Evolutionary conservation across 2,113 vertebrate genomes (phyloP).

Genomic region (Cyanocitta stelleri): DNA sequence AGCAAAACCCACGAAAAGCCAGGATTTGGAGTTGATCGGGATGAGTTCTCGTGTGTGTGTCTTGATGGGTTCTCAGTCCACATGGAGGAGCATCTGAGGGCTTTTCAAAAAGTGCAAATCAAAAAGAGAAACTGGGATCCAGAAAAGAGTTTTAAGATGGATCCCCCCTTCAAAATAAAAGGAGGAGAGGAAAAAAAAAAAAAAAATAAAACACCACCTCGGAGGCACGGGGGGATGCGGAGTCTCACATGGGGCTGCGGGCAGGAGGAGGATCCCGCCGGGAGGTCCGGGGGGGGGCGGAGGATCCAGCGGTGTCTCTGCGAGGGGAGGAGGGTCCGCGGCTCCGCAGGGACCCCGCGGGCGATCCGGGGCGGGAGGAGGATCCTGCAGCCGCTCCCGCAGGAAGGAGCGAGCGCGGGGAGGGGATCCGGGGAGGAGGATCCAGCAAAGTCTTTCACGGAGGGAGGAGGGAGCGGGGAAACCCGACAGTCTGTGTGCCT

Average conservation of each 20-base stretch:
- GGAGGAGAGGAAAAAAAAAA: too few species aligned
- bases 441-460: slow-evolving; percentile 10
- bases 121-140: slow-evolving; percentile 34
- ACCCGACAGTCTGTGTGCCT: neutral
- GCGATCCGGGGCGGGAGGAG: slow-evolving; percentile 31
- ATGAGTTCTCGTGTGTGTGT: slow-evolving; percentile 22
- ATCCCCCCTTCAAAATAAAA: neutral
- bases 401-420: slow-evolving; percentile 31
- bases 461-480: neutral
- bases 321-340: slow-evolving; percentile 10
- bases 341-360: slow-evolving; percentile 13
- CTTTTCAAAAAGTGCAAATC: slow-evolving; percentile 61
- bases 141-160: slow-evolving; percentile 9
- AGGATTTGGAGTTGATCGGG: slow-evolving; percentile 39
- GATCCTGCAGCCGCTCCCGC: slow-evolving; percentile 30
- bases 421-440: slow-evolving; percentile 48
- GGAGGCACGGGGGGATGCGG: neutral
- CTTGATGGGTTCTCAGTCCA: slow-evolving; percentile 56
- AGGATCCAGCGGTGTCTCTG: slow-evolving; percentile 8
- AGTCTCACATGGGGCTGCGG: slow-evolving; percentile 37
- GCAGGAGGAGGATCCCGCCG: slow-evolving; percentile 14
- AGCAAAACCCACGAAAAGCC: slow-evolving; percentile 51
- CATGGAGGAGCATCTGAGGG: slow-evolving; percentile 54
- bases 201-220: neutral
- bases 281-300: neutral